Evolutionary conservation across 2,888 invertebrate species (phyloP).

Genomic region (Drosophila pegasa): DNA sequence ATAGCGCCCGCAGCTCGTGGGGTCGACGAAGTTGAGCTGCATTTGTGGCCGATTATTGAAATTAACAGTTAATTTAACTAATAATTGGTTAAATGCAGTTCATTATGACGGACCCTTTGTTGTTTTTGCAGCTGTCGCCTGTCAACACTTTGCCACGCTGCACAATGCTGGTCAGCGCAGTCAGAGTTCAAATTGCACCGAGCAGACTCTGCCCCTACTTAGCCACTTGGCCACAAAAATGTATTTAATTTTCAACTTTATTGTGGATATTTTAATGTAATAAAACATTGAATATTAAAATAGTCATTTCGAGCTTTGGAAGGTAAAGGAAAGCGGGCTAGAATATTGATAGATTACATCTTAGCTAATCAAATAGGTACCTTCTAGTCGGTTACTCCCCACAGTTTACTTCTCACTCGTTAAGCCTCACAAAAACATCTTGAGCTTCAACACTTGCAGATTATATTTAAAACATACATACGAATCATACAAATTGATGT

Average conservation of each 20-base stretch:
- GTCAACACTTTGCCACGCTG: conserved; percentile 59
- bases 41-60: conserved; percentile 50
- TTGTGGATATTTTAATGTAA: conserved; percentile 5
- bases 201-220: background rate
- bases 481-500: too few relatives aligned
- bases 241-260: conserved; percentile 24
- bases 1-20: conserved; percentile 30
- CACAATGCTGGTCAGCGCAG: conserved; percentile 54
- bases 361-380: too few relatives aligned
- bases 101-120: conserved; percentile 46
- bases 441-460: too few relatives aligned
- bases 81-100: conserved; percentile 69
- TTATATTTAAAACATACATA: too few relatives aligned
- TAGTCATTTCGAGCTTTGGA: too few relatives aligned
- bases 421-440: too few relatives aligned
- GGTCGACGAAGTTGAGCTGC: background rate
- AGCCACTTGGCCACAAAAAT: conserved; percentile 9
- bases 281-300: background rate
- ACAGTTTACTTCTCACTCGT: too few relatives aligned
- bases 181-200: background rate
- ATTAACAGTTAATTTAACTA: conserved; percentile 76
- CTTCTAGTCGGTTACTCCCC: too few relatives aligned
- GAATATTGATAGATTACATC: too few relatives aligned
- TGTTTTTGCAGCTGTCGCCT: conserved; percentile 40
- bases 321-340: too few relatives aligned